Percentiles rank a stretch among this genome's conserved stretches.
phyloP scores from a whole-genome alignment of 2,888 invertebrate genomes.

The Melangyna quadrimaculata region DNA sequence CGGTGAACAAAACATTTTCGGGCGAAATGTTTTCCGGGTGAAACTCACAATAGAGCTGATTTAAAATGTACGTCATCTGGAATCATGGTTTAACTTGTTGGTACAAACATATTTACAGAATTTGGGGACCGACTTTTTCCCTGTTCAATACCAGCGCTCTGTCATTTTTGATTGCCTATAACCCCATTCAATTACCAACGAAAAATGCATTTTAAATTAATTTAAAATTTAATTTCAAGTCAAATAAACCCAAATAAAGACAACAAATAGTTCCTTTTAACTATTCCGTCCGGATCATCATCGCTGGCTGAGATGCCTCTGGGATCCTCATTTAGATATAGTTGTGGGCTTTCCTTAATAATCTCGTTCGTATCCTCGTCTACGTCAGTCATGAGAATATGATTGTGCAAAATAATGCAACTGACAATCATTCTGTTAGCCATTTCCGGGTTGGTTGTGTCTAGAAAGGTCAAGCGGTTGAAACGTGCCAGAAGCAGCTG shows the following conservation, averaged over 20 bases:
- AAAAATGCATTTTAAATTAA: too few relatives aligned
- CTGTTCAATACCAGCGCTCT: too few relatives aligned
- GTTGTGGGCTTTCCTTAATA: neutral
- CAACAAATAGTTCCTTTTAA: constrained; percentile 43
- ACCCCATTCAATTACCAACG: too few relatives aligned
- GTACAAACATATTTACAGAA: too few relatives aligned
- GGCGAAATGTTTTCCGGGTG: too few relatives aligned
- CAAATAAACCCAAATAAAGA: constrained; percentile 52
- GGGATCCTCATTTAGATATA: constrained; percentile 5
- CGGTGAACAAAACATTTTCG: too few relatives aligned
- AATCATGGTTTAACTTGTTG: too few relatives aligned
- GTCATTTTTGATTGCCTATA: too few relatives aligned
- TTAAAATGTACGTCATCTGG: too few relatives aligned
- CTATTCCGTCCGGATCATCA: constrained; percentile 11
- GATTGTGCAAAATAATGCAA: constrained; percentile 55
- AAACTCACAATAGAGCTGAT: too few relatives aligned
- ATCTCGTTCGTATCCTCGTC: constrained; percentile 8
- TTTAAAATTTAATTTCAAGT: neutral
- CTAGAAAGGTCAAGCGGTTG: constrained; percentile 35
- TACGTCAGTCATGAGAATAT: constrained; percentile 43
- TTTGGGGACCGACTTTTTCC: too few relatives aligned
- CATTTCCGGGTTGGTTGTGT: constrained; percentile 51
- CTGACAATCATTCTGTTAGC: constrained; percentile 42
- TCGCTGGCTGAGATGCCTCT: neutral
- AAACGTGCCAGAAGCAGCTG: constrained; percentile 31